These are phyloP conservation scores for Sipha flava DNA, from an alignment of 1,140 invertebrate genomes.

Conservation along the genomic window DNA sequence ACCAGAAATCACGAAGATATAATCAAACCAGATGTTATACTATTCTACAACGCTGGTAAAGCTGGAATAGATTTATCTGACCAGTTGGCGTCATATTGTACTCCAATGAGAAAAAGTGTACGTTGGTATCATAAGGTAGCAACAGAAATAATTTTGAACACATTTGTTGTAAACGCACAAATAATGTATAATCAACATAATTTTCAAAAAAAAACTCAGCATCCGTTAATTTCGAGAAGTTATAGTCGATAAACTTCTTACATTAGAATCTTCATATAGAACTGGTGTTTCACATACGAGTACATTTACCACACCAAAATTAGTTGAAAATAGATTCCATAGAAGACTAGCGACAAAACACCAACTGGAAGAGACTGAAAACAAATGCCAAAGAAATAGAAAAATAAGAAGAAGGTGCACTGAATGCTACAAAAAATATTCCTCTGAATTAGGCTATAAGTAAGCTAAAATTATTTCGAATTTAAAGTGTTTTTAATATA, in stretches of 20 bases:
- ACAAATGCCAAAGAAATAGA: background rate
- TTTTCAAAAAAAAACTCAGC: background rate
- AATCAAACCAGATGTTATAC: background rate
- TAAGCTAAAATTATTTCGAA: too few relatives aligned
- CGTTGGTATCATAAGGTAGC: background rate
- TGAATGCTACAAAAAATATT: background rate
- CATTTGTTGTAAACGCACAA: background rate
- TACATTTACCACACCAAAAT: background rate
- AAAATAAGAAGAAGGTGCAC: slow-evolving; percentile 1
- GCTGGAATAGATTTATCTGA: background rate
- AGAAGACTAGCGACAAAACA: background rate
- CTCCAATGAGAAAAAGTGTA: background rate
- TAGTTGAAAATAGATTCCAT: background rate
- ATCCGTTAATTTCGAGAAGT: background rate
- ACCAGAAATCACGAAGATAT: background rate
- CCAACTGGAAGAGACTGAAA: background rate
- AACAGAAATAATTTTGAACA: background rate
- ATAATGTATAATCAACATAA: background rate
- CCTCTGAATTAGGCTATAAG: background rate
- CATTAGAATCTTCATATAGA: background rate
- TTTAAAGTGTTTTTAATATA: too few relatives aligned
- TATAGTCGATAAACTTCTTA: background rate
- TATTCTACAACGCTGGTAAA: background rate
- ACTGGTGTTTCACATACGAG: too few relatives aligned
- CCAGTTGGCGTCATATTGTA: background rate